Evolutionary conservation across 2,888 invertebrate genomes (phyloP).

Genomic region (Merodon equestris): DNA sequence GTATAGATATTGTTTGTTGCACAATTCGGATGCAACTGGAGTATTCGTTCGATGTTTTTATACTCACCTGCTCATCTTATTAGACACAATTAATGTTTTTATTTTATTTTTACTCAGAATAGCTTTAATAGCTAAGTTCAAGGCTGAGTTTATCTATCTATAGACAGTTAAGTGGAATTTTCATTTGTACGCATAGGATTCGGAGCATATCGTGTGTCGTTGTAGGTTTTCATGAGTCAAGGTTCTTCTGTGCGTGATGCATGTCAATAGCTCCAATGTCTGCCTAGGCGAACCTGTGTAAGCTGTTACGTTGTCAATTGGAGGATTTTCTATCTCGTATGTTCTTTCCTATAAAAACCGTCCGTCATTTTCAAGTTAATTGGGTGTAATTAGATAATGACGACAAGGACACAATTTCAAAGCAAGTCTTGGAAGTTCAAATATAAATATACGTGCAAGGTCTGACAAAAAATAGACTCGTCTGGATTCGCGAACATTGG

Average conservation of each 20-base stretch:
- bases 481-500: no score
- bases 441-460: no score
- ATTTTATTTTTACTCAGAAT: slow-evolving; percentile 3
- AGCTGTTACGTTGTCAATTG: slow-evolving; percentile 8
- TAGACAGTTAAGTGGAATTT: neutral
- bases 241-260: slow-evolving; percentile 39
- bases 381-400: no score
- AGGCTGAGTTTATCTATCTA: slow-evolving; percentile 4
- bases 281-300: slow-evolving; percentile 21
- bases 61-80: no score
- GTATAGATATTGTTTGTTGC: neutral
- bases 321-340: neutral
- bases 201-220: neutral
- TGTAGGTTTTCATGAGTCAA: slow-evolving; percentile 34
- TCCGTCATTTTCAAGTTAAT: no score
- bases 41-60: no score
- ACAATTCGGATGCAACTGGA: neutral
- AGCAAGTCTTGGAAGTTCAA: no score
- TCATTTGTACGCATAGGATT: slow-evolving; percentile 3
- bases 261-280: slow-evolving; percentile 21
- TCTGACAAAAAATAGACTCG: no score
- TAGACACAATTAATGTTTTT: no score
- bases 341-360: no score
- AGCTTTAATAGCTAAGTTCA: slow-evolving; percentile 21
- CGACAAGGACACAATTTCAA: no score